A percentile compares a stretch with the other conserved stretches of the same genome.
These are phyloP conservation scores for Jordanella pulchra DNA, from an alignment of 2,797 vertebrate genomes.

Conservation along the genomic window DNA sequence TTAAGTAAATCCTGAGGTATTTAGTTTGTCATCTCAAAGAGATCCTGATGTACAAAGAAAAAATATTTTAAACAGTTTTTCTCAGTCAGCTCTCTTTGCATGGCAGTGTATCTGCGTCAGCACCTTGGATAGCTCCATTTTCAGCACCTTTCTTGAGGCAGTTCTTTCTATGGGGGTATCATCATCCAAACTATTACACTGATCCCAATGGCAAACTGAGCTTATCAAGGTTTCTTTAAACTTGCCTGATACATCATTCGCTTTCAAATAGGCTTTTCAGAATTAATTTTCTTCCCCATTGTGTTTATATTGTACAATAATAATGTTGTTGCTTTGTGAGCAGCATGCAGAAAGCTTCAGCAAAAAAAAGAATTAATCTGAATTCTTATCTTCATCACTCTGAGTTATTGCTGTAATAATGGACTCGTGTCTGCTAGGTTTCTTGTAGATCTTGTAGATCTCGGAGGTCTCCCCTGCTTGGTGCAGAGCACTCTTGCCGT, in stretches of 20 bases:
- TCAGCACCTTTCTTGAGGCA: not conserved
- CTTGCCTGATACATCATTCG: not conserved
- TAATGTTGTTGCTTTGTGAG: not conserved
- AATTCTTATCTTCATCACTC: not conserved
- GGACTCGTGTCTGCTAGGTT: too few species aligned
- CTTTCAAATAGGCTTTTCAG: not conserved
- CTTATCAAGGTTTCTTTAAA: not conserved
- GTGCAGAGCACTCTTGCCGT: too few species aligned
- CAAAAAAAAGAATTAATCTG: not conserved
- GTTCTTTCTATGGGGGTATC: too few species aligned
- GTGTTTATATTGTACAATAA: not conserved
- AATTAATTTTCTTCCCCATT: too few species aligned
- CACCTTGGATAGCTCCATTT: slow-evolving; percentile 10
- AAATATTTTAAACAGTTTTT: not conserved
- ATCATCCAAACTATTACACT: not conserved
- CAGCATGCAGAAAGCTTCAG: not conserved
- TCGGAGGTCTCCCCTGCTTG: too few species aligned
- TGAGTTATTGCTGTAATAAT: too few species aligned
- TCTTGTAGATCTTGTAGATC: too few species aligned
- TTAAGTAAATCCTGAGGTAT: not conserved
- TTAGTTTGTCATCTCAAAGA: not conserved
- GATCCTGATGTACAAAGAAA: not conserved
- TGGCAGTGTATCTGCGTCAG: not conserved
- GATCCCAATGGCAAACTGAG: not conserved
- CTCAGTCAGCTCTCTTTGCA: not conserved